A percentile compares a stretch with the other conserved stretches of the same genome.
phyloP scores from a whole-genome alignment of 1,140 invertebrate genomes.

The Apis cerana region DNA sequence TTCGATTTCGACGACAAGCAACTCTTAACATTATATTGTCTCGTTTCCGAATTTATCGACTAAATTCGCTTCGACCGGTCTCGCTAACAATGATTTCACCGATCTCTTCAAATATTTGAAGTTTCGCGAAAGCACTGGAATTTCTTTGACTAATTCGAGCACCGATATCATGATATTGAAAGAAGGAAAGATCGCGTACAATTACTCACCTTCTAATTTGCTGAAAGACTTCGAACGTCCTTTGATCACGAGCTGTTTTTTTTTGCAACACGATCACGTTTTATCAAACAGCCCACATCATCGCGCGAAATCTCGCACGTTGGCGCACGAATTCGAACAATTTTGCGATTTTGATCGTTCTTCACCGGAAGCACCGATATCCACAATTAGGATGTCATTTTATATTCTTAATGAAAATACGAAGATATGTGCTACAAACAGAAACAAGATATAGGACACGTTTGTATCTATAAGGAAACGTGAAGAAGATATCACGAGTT shows the following conservation, averaged over 20 bases:
- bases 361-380: constrained; percentile 2
- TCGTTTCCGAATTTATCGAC: neutral
- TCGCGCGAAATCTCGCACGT: constrained; percentile 16
- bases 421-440: constrained; percentile 13
- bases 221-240: constrained; percentile 43
- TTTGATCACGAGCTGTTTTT: constrained; percentile 20
- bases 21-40: too few relatives aligned
- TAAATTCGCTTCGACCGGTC: neutral
- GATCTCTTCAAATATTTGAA: neutral
- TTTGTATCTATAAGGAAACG: neutral
- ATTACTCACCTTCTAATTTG: constrained; percentile 55
- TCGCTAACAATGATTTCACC: neutral
- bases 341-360: constrained; percentile 28
- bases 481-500: neutral
- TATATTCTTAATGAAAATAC: neutral
- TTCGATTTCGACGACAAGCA: too few relatives aligned
- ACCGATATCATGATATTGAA: neutral
- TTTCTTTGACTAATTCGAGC: neutral
- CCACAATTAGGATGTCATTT: constrained; percentile 3
- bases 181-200: neutral
- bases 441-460: neutral
- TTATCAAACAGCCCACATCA: constrained; percentile 51
- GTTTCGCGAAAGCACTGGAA: neutral
- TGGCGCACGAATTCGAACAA: constrained; percentile 19
- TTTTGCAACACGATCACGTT: constrained; percentile 27